Conservation (phyloP, 2,888 invertebrate species). For the Tetranychus piercei region DNA sequence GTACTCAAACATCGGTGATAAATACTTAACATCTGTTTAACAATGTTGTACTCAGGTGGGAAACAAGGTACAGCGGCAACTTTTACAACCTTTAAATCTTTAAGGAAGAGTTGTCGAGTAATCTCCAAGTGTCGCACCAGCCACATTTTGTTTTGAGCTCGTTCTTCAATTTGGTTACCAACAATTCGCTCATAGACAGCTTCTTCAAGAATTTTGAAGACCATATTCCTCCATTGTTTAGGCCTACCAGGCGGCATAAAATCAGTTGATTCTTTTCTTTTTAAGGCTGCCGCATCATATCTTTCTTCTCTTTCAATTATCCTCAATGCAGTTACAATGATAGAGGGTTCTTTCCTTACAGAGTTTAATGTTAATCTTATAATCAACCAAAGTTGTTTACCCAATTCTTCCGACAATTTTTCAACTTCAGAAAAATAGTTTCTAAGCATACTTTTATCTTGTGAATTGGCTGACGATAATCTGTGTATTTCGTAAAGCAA, state of each 20-base stretch:
- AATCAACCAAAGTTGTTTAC: constrained; percentile 76
- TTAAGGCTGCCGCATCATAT: constrained; percentile 64
- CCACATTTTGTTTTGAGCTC: constrained; percentile 82
- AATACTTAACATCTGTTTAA: constrained; percentile 73
- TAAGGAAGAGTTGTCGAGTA: constrained; percentile 59
- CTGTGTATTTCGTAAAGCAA: constrained; percentile 80
- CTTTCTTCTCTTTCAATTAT: constrained; percentile 94
- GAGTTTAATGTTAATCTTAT: constrained; percentile 76
- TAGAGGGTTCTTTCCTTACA: constrained; percentile 67
- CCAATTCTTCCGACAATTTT: constrained; percentile 62
- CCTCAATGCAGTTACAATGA: constrained; percentile 82
- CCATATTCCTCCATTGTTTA: constrained; percentile 70
- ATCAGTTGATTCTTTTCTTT: constrained; percentile 57
- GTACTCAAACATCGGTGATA: constrained; percentile 60
- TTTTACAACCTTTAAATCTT: constrained; percentile 76
- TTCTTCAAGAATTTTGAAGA: constrained; percentile 48
- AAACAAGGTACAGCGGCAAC: constrained; percentile 79
- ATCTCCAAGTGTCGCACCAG: constrained; percentile 78
- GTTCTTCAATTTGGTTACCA: constrained; percentile 80
- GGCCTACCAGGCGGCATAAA: constrained; percentile 88
- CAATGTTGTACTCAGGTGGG: constrained; percentile 82
- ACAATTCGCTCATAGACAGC: constrained; percentile 49
- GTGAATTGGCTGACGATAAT: constrained; percentile 68
- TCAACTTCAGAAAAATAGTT: constrained; percentile 92
- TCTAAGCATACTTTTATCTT: constrained; percentile 76